Base-by-base conservation (phyloP, 2,113 vertebrate genomes). In the Motacilla tschutschensis region DNA sequence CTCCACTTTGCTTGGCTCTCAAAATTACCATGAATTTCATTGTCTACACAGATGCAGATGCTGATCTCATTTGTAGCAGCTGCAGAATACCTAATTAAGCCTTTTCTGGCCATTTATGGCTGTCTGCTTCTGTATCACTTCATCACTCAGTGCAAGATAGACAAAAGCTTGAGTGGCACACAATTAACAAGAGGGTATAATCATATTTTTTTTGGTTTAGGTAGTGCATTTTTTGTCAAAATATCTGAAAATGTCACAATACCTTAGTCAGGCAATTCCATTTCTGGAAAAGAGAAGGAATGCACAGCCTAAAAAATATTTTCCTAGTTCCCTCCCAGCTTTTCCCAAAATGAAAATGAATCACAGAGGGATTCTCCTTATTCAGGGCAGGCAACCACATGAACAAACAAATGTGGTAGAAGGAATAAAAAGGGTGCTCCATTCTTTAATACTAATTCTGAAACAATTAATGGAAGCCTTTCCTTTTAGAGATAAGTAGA, bases 111-210 rank as follows among this genome's bases (percentile, higher is more conserved):
- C 75, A 91, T 92, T 84, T 92, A 21, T 58, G 87, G 76, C 81
- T 93, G 55, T 59, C 66, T 87, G 76, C 71, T 85, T 89, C 90
- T 92, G 59, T 89, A 65, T 33, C 63, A 5, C 50, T 76, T 88
- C 89, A 88, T 92, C 93, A 73, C 25, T 33, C 75, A 73, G 40
- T 12, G 31, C 28, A 70, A 79, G 40, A 87, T 0, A 91, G 71
- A 81, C 76, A 96, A 94, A 95, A 70, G 86, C 86, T 91, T 83
- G 64, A 96, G 92, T 94, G 84, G 87, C 89, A 95, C 41, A 82
- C 18, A 72, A 66, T 79, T 46, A 84, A 38, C 75, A 93, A 89
- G 43, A 53, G 90, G 80, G 67, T 74, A 58, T 60, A 94, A 92
- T 93, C 69, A 77, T 72, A 46, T 28, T 79, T 88, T 83, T 83